Evolutionary conservation across 2,797 vertebrate genomes (phyloP).

Genomic region (Rhincodon typus): DNA sequence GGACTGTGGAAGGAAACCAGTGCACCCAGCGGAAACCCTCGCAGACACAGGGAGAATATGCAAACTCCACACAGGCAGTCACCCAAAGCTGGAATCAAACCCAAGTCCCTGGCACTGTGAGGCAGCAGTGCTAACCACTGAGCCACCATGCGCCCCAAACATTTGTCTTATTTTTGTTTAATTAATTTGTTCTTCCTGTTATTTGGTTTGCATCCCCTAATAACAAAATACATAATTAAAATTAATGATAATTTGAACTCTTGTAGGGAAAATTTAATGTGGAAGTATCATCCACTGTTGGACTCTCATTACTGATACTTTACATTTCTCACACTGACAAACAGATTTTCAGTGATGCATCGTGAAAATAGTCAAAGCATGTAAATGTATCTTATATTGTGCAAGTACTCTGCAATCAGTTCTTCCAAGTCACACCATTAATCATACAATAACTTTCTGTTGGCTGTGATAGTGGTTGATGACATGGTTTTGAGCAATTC

Average conservation of each 20-base stretch:
- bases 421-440: not conserved
- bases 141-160: too few relatives aligned
- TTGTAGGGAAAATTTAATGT: not conserved
- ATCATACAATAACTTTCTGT: not conserved
- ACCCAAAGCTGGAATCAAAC: too few relatives aligned
- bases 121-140: too few relatives aligned
- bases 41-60: too few relatives aligned
- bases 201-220: not conserved
- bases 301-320: not conserved
- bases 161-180: not conserved
- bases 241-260: not conserved
- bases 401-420: not conserved
- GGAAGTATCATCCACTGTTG: not conserved
- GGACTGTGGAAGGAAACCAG: too few relatives aligned
- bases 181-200: not conserved
- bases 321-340: not conserved
- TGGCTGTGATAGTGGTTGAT: not conserved
- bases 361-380: not conserved
- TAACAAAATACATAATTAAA: not conserved
- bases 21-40: too few relatives aligned
- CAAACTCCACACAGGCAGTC: too few relatives aligned
- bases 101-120: too few relatives aligned
- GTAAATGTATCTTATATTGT: not conserved
- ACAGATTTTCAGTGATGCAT: not conserved
- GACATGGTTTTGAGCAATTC: not conserved